phyloP scores from a whole-genome alignment of 2,888 invertebrate genomes.

The Drosophila rellima region DNA sequence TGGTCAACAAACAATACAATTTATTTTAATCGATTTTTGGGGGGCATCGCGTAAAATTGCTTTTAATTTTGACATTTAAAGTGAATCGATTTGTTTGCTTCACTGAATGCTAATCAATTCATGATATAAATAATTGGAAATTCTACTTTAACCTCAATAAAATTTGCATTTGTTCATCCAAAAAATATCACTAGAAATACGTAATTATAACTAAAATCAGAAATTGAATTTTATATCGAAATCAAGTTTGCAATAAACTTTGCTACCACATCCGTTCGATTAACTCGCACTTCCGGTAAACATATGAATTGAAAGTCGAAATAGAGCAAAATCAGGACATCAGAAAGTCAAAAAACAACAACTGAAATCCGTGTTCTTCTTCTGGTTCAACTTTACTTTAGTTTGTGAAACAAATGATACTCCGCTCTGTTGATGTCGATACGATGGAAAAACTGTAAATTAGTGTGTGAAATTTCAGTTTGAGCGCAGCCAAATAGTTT shows the following conservation, averaged over 20 bases:
- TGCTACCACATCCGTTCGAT: constrained; percentile 68
- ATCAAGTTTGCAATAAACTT: constrained; percentile 40
- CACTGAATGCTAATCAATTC: constrained; percentile 42
- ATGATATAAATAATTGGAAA: constrained; percentile 1
- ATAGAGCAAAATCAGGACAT: constrained; percentile 1
- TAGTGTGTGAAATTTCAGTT: constrained; percentile 68
- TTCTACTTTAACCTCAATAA: constrained; percentile 11
- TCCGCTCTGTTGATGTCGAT: constrained; percentile 15
- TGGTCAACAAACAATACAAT: constrained; percentile 18
- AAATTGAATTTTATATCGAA: constrained; percentile 24
- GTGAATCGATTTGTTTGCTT: constrained; percentile 26
- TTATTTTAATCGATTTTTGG: constrained; percentile 22
- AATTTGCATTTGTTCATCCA: constrained; percentile 2
- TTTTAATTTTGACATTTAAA: constrained; percentile 39
- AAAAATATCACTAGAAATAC: constrained; percentile 5
- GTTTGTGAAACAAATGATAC: constrained; percentile 27
- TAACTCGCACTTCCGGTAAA: constrained; percentile 68
- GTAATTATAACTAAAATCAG: constrained; percentile 21
- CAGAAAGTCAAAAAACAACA: constrained; percentile 44
- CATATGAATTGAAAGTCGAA: constrained; percentile 30
- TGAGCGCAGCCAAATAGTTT: constrained; percentile 65
- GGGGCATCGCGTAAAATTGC: constrained; percentile 16
- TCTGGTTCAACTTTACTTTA: constrained; percentile 24
- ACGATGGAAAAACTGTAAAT: constrained; percentile 64
- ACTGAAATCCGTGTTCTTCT: constrained; percentile 32